Evolutionary conservation across 2,888 invertebrate species (phyloP).

Genomic region (Pseudoips prasinana): DNA sequence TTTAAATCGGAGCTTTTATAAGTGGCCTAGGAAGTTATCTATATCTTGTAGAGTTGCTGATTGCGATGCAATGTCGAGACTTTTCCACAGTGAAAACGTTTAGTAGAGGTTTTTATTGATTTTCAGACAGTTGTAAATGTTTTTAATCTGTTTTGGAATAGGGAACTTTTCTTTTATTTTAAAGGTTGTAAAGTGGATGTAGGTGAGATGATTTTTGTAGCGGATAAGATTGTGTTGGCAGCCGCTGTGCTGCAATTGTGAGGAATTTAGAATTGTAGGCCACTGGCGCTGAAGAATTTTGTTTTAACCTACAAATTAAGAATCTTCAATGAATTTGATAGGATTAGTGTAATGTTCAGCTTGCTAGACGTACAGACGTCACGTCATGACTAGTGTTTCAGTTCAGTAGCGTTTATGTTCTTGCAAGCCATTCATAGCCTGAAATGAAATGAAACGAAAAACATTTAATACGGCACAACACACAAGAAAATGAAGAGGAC

Average conservation of each 20-base stretch:
- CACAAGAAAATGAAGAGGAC: too few species aligned
- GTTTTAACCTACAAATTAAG: slow-evolving; percentile 9
- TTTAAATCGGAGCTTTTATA: slow-evolving; percentile 73
- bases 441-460: too few species aligned
- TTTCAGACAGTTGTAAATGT: slow-evolving; percentile 35
- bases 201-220: slow-evolving; percentile 11
- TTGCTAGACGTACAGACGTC: slow-evolving; percentile 14
- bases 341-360: slow-evolving; percentile 5
- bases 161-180: slow-evolving; percentile 40
- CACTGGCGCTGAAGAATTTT: slow-evolving; percentile 9
- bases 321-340: slow-evolving; percentile 17
- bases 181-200: slow-evolving; percentile 17
- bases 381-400: too few species aligned
- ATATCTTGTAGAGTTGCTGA: slow-evolving; percentile 45
- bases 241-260: slow-evolving; percentile 4
- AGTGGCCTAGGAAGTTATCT: slow-evolving; percentile 72
- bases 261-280: slow-evolving; percentile 26
- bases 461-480: too few species aligned
- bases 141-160: slow-evolving; percentile 39
- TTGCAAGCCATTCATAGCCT: too few species aligned
- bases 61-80: slow-evolving; percentile 44
- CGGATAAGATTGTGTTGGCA: slow-evolving; percentile 25
- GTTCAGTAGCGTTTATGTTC: too few species aligned
- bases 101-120: slow-evolving; percentile 41
- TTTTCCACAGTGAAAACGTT: slow-evolving; percentile 42